Base-by-base conservation (phyloP, 2,888 invertebrate species). In the Galerucella calmariensis region DNA sequence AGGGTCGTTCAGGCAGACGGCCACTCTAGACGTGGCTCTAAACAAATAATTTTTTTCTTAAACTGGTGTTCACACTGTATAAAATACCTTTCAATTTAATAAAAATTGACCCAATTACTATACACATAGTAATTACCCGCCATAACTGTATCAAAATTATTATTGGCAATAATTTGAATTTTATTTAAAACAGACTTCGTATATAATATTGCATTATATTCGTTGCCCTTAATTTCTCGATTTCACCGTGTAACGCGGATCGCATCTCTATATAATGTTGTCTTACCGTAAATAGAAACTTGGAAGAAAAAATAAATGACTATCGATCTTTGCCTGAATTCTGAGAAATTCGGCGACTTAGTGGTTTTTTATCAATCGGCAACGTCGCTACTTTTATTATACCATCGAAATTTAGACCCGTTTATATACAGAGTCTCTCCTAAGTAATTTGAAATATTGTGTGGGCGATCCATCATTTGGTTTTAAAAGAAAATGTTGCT, bases 381-480 rank as follows among this genome's bases (percentile, higher is more conserved):
- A 71, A 71, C 71, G 20, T 51, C 5, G 71, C 71, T 41, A 5
- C 62, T 51, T 62, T 20, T 35, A 51, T 35, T 48, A 24, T 24
- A 62, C 61, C 51, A 62, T 63, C 61, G 16, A 16, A 44, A 27
- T 48, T 74, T 73, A 77, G 78, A 74, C 78, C 80, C 73, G 77
- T 75, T 76, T 77, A 76, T 76, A 77, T 79, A 79, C 77, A 79
- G 10, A 2, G 10, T 16, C 9, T 53, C 2, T 6, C 11, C 14
- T 12, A 48, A 20, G 27, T 20, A 5, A 16, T 58, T 5, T 16
- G n/a, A 16, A 58, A 27, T 20, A 58, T 58, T 58, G 20, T 24
- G 11, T n/a, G 56, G n/a, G n/a, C n/a, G n/a, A n/a, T n/a, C n/a
- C n/a, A n/a, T n/a, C n/a, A n/a, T n/a, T n/a, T n/a, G n/a, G n/a